Evolutionary conservation across 2,797 vertebrate species (phyloP).

Genomic region (Hippopotamyrus pictus): DNA sequence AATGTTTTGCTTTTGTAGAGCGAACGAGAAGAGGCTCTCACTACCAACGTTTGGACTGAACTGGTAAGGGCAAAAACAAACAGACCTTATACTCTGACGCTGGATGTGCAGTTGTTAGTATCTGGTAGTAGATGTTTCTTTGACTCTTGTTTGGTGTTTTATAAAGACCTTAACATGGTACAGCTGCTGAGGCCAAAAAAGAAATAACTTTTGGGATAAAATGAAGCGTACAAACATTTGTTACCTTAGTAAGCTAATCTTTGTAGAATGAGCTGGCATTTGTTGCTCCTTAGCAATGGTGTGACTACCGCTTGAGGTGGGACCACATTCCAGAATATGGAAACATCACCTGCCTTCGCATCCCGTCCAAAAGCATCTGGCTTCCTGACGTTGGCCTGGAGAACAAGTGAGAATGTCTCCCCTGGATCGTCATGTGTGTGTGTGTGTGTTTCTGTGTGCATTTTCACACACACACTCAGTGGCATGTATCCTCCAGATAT

Average conservation of each 20-base stretch:
- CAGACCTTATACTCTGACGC: neutral
- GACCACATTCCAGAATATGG: conserved; percentile 64
- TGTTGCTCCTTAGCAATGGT: conserved; percentile 71
- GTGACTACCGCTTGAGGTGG: conserved; percentile 83
- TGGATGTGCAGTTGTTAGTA: neutral
- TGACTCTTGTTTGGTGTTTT: neutral
- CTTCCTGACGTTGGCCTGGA: conserved; percentile 82
- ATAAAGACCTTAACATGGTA: neutral
- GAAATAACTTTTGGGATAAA: neutral
- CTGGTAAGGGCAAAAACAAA: conserved; percentile 69
- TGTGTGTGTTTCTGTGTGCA: neutral
- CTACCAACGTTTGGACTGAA: conserved; percentile 91
- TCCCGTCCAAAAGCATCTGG: conserved; percentile 88
- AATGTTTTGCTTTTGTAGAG: conserved; percentile 61
- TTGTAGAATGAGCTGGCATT: neutral
- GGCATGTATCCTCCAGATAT: neutral
- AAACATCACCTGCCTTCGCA: conserved; percentile 69
- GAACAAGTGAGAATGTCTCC: conserved; percentile 75
- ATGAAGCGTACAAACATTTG: neutral
- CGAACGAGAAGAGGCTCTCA: conserved; percentile 84
- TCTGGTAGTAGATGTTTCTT: neutral
- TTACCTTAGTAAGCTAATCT: neutral
- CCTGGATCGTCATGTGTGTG: neutral
- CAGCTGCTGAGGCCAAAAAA: neutral
- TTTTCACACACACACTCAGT: neutral